Evolutionary conservation across 2,888 invertebrate species (phyloP).

Genomic region (Atethmia centrago): DNA sequence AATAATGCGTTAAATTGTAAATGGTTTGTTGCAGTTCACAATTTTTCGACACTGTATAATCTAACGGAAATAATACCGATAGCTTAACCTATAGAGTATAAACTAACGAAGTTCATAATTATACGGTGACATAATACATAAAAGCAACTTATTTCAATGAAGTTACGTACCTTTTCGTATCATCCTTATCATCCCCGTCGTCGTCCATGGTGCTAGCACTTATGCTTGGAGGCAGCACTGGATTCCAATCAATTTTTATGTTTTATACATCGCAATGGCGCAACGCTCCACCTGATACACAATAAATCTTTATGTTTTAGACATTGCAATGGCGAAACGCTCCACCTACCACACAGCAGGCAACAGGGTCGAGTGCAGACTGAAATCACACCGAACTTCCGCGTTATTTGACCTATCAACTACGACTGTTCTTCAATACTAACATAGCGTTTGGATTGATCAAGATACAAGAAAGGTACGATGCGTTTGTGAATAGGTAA

Average conservation of each 20-base stretch:
- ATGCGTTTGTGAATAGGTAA: conserved; percentile 34
- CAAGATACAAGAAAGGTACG: neutral
- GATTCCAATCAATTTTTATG: conserved; percentile 41
- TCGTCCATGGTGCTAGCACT: conserved; percentile 92
- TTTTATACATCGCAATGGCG: conserved; percentile 54
- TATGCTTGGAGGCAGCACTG: conserved; percentile 31
- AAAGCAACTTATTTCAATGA: neutral
- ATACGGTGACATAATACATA: no score
- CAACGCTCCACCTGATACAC: conserved; percentile 31
- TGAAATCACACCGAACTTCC: conserved; percentile 50
- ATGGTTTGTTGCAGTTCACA: no score
- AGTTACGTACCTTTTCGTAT: conserved; percentile 93
- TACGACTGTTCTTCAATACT: conserved; percentile 10
- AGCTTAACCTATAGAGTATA: no score
- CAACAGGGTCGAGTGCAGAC: conserved; percentile 28
- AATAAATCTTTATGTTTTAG: conserved; percentile 41
- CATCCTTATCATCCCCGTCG: conserved; percentile 96
- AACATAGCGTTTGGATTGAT: conserved; percentile 13
- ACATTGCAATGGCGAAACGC: conserved; percentile 56
- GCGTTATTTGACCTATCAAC: conserved; percentile 25
- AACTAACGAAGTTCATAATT: no score
- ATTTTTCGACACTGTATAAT: no score
- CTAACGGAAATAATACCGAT: no score
- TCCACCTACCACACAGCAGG: conserved; percentile 34
- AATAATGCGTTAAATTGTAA: no score